Base-by-base conservation (phyloP, 2,888 invertebrate species). In the Cheilosia soror region DNA sequence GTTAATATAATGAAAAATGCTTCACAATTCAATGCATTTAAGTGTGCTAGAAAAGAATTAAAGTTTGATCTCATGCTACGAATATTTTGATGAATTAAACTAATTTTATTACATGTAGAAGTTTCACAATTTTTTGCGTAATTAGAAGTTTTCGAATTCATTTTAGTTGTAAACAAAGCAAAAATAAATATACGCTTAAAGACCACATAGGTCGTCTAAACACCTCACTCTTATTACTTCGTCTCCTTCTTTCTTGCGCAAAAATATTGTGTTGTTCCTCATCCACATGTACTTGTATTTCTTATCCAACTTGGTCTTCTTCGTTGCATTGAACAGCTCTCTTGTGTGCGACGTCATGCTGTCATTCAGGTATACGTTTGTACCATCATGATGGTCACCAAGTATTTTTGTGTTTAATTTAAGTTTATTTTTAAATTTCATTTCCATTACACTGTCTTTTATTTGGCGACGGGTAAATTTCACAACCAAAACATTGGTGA, bases 281-380 rank as follows among this genome's bases (percentile, higher is more conserved):
- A 66, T 33, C 65, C 55, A 66, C 25, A 63, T 31, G n/a, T 27
- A 75, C 20, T 75, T 66, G 31, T 47, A 66, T 2, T 58, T 66
- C 25, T 55, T 47, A 4, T 13, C n/a, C 13, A 15, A 27, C 31
- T 65, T 53, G 2, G 15, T 13, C 57, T 44, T 65, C 15, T 47
- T 63, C 15, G 63, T 53, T 42, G 49, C 53, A 42, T 63, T 53
- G 7, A 63, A 73, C 2, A 75, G 55, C n/a, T 63, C 65, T 29
- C 75, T 29, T 11, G 49, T 72, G 20, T 42, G 33, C 5, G 60
- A 31, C 25, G 72, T 72, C 40, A 72, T 51, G 37, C 60, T 33
- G 27, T 72, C 72, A 37, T 72, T 72, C 2, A 72, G 47, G 72
- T 62, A 72, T 7, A 72, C 31, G 27, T 42, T n/a, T 31, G 58